phyloP scores from a whole-genome alignment of 2,888 invertebrate species.

The Ditula angustiorana region DNA sequence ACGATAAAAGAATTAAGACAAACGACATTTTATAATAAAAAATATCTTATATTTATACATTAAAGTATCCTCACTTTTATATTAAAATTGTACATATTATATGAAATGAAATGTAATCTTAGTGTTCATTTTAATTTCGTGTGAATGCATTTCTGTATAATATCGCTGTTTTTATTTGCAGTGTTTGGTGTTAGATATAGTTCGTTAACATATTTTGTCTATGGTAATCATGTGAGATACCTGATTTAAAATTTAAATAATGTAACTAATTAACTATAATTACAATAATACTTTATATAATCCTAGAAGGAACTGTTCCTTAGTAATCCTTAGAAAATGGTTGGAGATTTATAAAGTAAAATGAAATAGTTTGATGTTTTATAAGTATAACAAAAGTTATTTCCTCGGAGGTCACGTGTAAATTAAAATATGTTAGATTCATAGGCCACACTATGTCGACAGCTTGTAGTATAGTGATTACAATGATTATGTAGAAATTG shows the following conservation, averaged over 20 bases:
- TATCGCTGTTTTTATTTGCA: conserved; percentile 70
- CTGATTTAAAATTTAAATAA: conserved; percentile 57
- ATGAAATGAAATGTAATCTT: conserved; percentile 46
- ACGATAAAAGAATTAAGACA: background rate
- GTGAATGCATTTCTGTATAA: conserved; percentile 67
- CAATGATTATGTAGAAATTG: conserved; percentile 58
- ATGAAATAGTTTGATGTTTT: conserved; percentile 34
- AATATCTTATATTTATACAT: conserved; percentile 62
- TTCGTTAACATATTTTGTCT: background rate
- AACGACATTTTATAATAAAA: conserved; percentile 51
- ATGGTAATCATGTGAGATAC: conserved; percentile 60
- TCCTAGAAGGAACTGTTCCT: background rate
- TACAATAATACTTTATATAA: conserved; percentile 29
- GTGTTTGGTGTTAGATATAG: conserved; percentile 76
- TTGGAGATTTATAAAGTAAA: conserved; percentile 7
- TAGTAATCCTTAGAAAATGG: conserved; percentile 4
- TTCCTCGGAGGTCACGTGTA: conserved; percentile 21
- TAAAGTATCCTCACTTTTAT: conserved; percentile 40
- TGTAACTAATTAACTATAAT: conserved; percentile 19
- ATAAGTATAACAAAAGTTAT: conserved; percentile 30
- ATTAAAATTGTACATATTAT: conserved; percentile 47
- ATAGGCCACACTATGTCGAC: conserved; percentile 29
- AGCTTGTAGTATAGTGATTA: conserved; percentile 46
- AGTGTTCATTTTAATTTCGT: conserved; percentile 47
- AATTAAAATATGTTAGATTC: conserved; percentile 10